These are phyloP conservation scores for Okamejei kenojei DNA, from an alignment of 2,797 vertebrate genomes.

Conservation along the genomic window DNA sequence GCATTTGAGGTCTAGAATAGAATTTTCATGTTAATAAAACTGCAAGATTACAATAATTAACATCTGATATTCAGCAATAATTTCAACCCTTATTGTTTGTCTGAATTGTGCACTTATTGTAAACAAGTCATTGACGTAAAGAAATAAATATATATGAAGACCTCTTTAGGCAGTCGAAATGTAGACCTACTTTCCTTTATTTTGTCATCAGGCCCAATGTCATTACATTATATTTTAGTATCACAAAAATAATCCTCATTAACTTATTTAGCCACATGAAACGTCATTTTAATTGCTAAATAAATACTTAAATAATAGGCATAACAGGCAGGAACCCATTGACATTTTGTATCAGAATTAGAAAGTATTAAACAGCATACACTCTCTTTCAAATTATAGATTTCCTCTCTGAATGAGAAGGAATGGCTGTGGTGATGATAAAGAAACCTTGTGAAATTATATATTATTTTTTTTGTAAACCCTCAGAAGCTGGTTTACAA, in stretches of 20 bases:
- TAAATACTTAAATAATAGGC: background rate
- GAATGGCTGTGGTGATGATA: background rate
- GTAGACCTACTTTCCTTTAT: background rate
- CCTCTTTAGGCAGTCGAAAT: background rate
- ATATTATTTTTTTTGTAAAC: background rate
- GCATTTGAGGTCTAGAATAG: background rate
- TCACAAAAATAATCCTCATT: background rate
- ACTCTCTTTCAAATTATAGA: background rate
- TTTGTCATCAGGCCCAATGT: background rate
- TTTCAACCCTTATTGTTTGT: background rate
- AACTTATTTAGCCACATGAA: background rate
- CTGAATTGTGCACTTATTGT: background rate
- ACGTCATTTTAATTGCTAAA: background rate
- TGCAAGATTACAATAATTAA: conserved; percentile 28
- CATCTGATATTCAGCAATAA: conserved; percentile 27
- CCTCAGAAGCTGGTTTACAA: no score
- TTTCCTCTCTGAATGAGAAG: background rate
- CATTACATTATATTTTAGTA: background rate
- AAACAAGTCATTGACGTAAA: background rate
- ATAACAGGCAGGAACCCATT: background rate
- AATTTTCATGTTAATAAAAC: background rate
- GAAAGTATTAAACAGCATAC: background rate
- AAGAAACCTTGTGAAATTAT: background rate
- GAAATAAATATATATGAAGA: conserved; percentile 5
- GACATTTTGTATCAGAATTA: background rate